Evolutionary conservation across 1,140 invertebrate species (phyloP).

Genomic region (Camponotus pennsylvanicus): DNA sequence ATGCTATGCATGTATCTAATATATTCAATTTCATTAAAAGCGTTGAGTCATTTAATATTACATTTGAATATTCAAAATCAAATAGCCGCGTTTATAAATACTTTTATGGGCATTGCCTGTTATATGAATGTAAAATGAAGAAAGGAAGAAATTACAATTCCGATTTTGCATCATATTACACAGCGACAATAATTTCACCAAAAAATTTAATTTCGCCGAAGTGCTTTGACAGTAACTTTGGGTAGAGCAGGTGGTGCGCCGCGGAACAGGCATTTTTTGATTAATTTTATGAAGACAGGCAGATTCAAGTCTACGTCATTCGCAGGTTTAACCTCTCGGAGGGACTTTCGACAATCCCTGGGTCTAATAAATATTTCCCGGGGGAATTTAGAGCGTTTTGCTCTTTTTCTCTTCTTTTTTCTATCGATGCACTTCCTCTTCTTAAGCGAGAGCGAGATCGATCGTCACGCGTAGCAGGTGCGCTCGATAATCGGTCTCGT

Average conservation of each 20-base stretch:
- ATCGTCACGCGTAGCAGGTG: conserved; percentile 70
- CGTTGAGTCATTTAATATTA: not conserved
- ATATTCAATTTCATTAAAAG: not conserved
- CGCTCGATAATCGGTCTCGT: conserved; percentile 71
- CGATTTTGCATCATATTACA: conserved; percentile 37
- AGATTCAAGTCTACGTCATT: conserved; percentile 44
- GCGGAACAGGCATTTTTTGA: conserved; percentile 61
- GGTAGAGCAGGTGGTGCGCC: conserved; percentile 34
- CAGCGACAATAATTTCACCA: conserved; percentile 32
- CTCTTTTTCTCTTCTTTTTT: no score
- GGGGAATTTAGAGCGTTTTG: conserved; percentile 52
- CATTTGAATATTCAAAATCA: not conserved
- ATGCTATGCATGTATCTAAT: not conserved
- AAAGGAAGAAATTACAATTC: not conserved
- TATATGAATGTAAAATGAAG: not conserved
- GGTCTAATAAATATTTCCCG: conserved; percentile 69
- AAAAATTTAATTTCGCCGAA: conserved; percentile 59
- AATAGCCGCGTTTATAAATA: not conserved
- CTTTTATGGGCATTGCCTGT: not conserved
- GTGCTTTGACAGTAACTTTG: conserved; percentile 52
- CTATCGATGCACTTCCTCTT: conserved; percentile 19
- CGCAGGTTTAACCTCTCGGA: conserved; percentile 22
- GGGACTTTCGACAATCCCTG: conserved; percentile 33
- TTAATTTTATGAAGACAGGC: conserved; percentile 63
- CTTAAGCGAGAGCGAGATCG: conserved; percentile 48